Conservation (phyloP, 2,888 invertebrate genomes). For the Coenonympha glycerion region DNA sequence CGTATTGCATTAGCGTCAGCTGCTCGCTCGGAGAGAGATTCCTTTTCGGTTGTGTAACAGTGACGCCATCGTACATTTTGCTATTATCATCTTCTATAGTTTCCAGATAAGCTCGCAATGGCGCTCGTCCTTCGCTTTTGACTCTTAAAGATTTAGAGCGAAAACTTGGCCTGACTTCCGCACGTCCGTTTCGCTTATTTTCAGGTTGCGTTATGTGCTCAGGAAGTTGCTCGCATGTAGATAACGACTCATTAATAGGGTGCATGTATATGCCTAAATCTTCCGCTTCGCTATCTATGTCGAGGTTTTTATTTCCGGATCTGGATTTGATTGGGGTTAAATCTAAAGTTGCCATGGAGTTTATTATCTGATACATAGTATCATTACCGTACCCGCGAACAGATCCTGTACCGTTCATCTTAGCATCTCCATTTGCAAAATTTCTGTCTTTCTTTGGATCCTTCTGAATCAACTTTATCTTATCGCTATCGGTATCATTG, state of each 20-base stretch:
- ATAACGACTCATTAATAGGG: conserved; percentile 62
- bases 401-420: conserved; percentile 29
- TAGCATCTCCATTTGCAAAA: conserved; percentile 31
- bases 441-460: conserved; percentile 51
- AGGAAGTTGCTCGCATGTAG: conserved; percentile 68
- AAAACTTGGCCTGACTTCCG: conserved; percentile 64
- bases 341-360: conserved; percentile 69
- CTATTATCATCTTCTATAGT: conserved; percentile 46
- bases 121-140: conserved; percentile 69
- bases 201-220: conserved; percentile 57
- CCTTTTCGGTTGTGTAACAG: conserved; percentile 72
- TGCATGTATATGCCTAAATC: conserved; percentile 69
- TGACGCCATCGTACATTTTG: conserved; percentile 58
- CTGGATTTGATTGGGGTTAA: conserved; percentile 58
- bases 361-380: conserved; percentile 66
- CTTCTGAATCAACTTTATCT: conserved; percentile 60
- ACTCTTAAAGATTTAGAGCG: conserved; percentile 73
- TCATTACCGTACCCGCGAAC: conserved; percentile 38
- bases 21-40: conserved; percentile 72
- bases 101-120: conserved; percentile 62
- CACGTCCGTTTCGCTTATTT: conserved; percentile 61
- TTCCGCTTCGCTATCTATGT: conserved; percentile 61
- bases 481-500: conserved; percentile 69
- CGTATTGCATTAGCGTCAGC: conserved; percentile 68
- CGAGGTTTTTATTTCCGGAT: conserved; percentile 52